Evolutionary conservation across 2,888 invertebrate genomes (phyloP), one percentile per base, ranked within the genome.

Genomic region (Onthophagus sagittarius): DNA sequence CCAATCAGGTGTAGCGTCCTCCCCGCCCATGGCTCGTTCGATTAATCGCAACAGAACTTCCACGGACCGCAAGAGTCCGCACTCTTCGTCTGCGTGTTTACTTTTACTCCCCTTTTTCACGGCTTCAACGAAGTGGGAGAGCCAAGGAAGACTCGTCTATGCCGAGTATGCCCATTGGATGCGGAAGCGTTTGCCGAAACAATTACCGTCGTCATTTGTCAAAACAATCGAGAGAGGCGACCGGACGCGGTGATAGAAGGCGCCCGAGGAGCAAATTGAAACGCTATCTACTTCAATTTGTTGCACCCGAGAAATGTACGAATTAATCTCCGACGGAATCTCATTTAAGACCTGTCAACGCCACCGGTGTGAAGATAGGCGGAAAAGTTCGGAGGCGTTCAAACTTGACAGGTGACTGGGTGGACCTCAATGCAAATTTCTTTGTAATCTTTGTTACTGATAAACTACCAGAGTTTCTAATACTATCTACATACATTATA

Each of bases 81-180:
- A 7, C 39, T 53, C 39, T 53, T 53, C 39, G n/a, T 13, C 23
- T 67, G 23, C n/a, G 15, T 64, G 32, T 67, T 67, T 67, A 23
- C 67, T 67, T 67, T 67, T 67, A 67, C 67, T 67, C 67, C 67
- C 31, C 31, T 67, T 67, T 67, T 67, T 31, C 23, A n/a, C 67
- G 67, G 32, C 32, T 67, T 67, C 67, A 15, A 11, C 11, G 23
- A 23, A 15, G 14, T 67, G n/a, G 67, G 67, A 9, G 67, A 67
- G 67, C 11, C 9, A 63, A 6, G 13, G 23, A 15, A 67, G 31
- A 2, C 67, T 23, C 15, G 32, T 3, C 23, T 23, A 23, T 23
- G 1, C 23, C 23, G 23, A 23, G 23, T 23, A 23, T 23, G 23
- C 15, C 31, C 23, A 31, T n/a, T 31, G 67, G 23, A 23, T 6